A percentile compares a stretch with the other conserved stretches of the same genome.
phyloP scores from a whole-genome alignment of 1,140 invertebrate genomes.

The Bradynema listronoti region DNA sequence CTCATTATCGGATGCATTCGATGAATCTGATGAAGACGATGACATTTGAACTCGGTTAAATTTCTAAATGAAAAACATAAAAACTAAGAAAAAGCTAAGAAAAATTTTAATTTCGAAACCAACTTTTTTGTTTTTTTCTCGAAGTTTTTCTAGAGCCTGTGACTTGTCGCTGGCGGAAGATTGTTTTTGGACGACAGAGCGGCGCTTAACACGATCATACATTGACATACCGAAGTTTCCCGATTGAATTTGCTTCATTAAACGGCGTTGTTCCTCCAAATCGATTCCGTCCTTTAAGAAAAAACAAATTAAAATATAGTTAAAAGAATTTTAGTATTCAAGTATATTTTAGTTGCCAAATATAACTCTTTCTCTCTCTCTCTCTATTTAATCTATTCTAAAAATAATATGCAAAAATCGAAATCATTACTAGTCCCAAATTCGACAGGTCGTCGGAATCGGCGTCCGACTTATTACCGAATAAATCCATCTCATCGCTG shows the following conservation, averaged over 20 bases:
- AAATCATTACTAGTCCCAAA: too few relatives aligned
- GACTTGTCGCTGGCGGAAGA: constrained; percentile 22
- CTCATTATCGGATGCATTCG: too few relatives aligned
- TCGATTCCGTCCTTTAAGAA: constrained; percentile 19
- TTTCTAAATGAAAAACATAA: constrained; percentile 11
- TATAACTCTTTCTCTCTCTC: too few relatives aligned
- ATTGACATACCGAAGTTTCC: constrained; percentile 30
- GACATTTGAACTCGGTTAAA: constrained; percentile 9
- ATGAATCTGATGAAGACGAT: constrained; percentile 15
- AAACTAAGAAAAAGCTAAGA: not conserved
- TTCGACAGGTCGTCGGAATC: too few relatives aligned
- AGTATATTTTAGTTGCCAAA: too few relatives aligned
- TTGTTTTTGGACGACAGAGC: constrained; percentile 13
- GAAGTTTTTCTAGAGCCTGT: constrained; percentile 23
- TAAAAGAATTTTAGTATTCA: not conserved
- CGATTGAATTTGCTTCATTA: constrained; percentile 16
- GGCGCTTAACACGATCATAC: constrained; percentile 33
- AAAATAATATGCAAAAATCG: too few relatives aligned
- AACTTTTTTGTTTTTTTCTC: constrained; percentile 33
- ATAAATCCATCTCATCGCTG: too few relatives aligned
- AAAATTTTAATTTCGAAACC: too few relatives aligned
- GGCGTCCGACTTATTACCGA: too few relatives aligned
- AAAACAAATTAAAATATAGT: not conserved
- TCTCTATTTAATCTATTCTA: too few relatives aligned
- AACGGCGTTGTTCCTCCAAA: constrained; percentile 18